Evolutionary conservation across 2,797 vertebrate genomes (phyloP).

Genomic region (Triplophysa bombifrons): DNA sequence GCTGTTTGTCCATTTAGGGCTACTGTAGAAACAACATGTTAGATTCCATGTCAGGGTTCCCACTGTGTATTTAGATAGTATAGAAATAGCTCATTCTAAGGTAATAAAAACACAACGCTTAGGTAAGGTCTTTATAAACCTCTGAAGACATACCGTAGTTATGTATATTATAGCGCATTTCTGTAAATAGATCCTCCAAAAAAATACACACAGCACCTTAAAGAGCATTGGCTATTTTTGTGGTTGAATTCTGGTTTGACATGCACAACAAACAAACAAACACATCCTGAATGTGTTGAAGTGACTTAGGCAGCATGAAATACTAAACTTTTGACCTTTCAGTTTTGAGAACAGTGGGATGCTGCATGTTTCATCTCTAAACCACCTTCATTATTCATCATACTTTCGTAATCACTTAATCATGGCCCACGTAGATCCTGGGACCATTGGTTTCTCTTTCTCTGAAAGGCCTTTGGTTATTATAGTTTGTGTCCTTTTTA

Average conservation of each 20-base stretch:
- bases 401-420: conserved; percentile 36
- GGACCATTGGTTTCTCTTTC: conserved; percentile 30
- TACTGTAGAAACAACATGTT: too few relatives aligned
- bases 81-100: too few relatives aligned
- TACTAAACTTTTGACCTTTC: conserved; percentile 33
- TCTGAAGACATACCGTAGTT: too few relatives aligned
- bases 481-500: conserved; percentile 1
- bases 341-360: conserved; percentile 17
- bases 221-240: neutral
- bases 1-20: too few relatives aligned
- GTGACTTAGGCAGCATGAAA: neutral
- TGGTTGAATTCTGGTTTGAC: neutral
- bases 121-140: too few relatives aligned
- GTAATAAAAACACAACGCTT: too few relatives aligned
- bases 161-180: too few relatives aligned
- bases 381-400: conserved; percentile 42
- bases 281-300: neutral
- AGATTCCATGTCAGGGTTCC: too few relatives aligned
- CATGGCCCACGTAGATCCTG: conserved; percentile 24
- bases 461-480: conserved; percentile 27
- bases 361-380: conserved; percentile 26
- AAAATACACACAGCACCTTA: too few relatives aligned
- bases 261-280: conserved; percentile 21
- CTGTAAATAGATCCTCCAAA: too few relatives aligned
- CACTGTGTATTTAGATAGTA: too few relatives aligned